Evolutionary conservation across 2,888 invertebrate genomes (phyloP).

Genomic region (Miltochrista miniata): DNA sequence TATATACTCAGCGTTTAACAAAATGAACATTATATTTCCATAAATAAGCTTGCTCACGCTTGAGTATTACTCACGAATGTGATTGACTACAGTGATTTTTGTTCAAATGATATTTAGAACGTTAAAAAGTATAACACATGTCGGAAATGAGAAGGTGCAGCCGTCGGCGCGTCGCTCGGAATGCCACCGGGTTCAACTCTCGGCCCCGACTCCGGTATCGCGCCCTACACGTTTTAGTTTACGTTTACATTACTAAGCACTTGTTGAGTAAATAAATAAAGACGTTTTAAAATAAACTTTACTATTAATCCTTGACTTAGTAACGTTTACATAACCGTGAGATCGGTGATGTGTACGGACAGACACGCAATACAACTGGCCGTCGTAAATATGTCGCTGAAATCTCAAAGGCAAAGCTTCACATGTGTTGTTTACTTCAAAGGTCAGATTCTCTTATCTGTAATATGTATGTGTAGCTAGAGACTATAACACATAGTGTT

Average conservation of each 20-base stretch:
- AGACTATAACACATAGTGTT: not conserved
- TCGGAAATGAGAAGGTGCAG: conserved; percentile 50
- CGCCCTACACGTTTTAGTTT: conserved; percentile 58
- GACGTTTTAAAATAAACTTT: conserved; percentile 75
- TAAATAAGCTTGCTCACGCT: conserved; percentile 8
- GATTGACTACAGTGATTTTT: conserved; percentile 33
- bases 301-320: conserved; percentile 74
- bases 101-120: conserved; percentile 42
- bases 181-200: conserved; percentile 52
- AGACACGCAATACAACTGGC: conserved; percentile 24
- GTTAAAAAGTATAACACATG: conserved; percentile 52
- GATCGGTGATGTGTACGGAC: conserved; percentile 45
- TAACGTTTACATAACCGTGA: conserved; percentile 71
- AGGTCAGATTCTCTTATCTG: conserved; percentile 8
- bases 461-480: not conserved
- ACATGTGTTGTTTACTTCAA: conserved; percentile 5
- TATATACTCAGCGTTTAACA: not conserved
- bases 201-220: conserved; percentile 48
- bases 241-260: conserved; percentile 78
- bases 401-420: conserved; percentile 14
- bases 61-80: conserved; percentile 24
- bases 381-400: conserved; percentile 12
- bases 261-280: conserved; percentile 80
- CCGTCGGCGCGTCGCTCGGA: conserved; percentile 35
- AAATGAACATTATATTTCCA: not conserved